A percentile compares a stretch with the other conserved stretches of the same genome.
phyloP scores from a whole-genome alignment of 1,140 invertebrate species.

The Brachionus manjavacas region DNA sequence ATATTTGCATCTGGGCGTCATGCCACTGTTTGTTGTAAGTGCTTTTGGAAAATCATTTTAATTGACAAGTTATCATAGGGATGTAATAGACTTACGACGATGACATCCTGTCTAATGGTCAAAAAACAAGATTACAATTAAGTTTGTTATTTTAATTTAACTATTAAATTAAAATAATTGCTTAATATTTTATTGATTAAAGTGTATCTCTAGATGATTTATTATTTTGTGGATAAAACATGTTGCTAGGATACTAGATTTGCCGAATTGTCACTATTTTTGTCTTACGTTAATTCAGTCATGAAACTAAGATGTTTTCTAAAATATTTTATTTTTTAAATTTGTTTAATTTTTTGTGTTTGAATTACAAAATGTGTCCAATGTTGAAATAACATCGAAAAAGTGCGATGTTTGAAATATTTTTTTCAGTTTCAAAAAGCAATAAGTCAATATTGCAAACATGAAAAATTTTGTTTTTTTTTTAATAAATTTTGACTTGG shows the following conservation, averaged over 20 bases:
- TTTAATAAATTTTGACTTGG: too few species aligned
- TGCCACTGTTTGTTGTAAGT: slow-evolving; percentile 57
- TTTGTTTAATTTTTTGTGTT: too few species aligned
- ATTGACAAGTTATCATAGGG: neutral
- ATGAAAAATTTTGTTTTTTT: too few species aligned
- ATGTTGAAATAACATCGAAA: too few species aligned
- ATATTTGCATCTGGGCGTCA: slow-evolving; percentile 54
- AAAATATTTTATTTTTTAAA: too few species aligned
- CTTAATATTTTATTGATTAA: neutral
- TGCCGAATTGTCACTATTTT: neutral
- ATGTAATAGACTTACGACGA: neutral
- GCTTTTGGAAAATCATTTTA: neutral
- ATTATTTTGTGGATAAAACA: neutral
- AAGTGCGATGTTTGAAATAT: too few species aligned
- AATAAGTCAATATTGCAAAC: too few species aligned
- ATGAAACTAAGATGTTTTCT: too few species aligned
- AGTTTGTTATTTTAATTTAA: neutral
- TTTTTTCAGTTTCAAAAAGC: too few species aligned
- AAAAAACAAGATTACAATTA: neutral
- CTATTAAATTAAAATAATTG: neutral
- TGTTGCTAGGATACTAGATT: neutral
- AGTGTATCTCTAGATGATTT: neutral
- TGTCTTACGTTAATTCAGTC: neutral
- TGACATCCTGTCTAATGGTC: neutral
- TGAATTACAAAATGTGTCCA: too few species aligned